A percentile compares a stretch with the other conserved stretches of the same genome.
Conservation (phyloP, 2,113 vertebrate genomes). For the Calcarius ornatus region DNA sequence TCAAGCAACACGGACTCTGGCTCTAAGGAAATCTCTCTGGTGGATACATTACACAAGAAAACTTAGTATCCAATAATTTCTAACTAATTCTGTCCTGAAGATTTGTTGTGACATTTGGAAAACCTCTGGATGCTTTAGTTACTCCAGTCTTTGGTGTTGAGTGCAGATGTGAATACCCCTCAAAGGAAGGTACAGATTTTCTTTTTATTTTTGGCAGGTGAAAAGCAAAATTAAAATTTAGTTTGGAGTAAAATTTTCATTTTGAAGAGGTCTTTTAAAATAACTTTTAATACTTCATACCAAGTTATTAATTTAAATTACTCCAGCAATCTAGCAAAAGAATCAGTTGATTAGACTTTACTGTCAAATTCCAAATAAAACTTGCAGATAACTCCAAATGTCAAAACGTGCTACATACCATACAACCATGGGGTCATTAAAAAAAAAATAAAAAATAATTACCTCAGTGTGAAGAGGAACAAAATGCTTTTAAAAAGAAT, state of each 20-base stretch:
- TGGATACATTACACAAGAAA: not conserved
- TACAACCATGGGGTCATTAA: conserved; percentile 2
- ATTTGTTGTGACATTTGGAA: not conserved
- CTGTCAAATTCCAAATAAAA: not conserved
- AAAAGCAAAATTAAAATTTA: not conserved
- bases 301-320: not conserved
- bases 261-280: not conserved
- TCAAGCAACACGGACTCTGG: not conserved
- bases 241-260: not conserved
- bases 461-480: conserved; percentile 13
- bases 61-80: not conserved
- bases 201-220: not conserved
- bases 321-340: not conserved
- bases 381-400: not conserved
- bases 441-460: not conserved
- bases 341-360: not conserved
- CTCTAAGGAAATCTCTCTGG: not conserved
- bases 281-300: not conserved
- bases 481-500: not conserved
- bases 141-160: not conserved
- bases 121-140: not conserved
- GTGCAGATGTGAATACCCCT: not conserved
- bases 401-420: not conserved
- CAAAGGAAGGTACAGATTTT: not conserved
- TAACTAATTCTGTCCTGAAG: not conserved